Conservation (phyloP, 92 coral and sea anemone genomes). For the Phenganax subtilis region DNA sequence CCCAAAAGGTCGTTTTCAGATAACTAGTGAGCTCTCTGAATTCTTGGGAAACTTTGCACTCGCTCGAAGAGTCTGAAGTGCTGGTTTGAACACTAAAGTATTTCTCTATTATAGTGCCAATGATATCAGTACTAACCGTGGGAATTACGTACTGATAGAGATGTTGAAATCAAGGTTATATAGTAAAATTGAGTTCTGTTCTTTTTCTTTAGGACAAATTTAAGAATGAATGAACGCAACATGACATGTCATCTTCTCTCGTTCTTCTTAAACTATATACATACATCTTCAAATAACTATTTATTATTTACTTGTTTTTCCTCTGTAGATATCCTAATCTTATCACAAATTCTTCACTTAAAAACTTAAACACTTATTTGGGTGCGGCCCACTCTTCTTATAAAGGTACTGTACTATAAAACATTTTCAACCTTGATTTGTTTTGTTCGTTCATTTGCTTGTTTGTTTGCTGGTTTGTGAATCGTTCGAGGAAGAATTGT, state of each 20-base stretch:
- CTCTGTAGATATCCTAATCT: constrained; percentile 70
- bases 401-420: constrained; percentile 46
- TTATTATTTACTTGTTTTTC: background rate
- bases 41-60: too few relatives aligned
- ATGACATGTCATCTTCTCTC: too few relatives aligned
- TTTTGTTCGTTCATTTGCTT: constrained; percentile 37
- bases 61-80: background rate
- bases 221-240: too few relatives aligned
- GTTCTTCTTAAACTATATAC: too few relatives aligned
- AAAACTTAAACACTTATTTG: constrained; percentile 53
- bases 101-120: constrained; percentile 57
- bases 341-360: constrained; percentile 50
- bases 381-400: constrained; percentile 65
- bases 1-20: too few relatives aligned
- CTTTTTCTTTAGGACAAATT: too few relatives aligned
- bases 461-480: background rate
- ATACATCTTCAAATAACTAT: too few relatives aligned
- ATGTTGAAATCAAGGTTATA: constrained; percentile 64
- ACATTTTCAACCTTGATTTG: background rate
- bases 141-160: constrained; percentile 66
- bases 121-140: constrained; percentile 77
- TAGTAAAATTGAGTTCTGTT: background rate
- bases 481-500: too few relatives aligned
- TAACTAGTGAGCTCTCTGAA: too few relatives aligned
- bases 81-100: background rate